Percentiles rank a stretch among this genome's conserved stretches.
These are phyloP conservation scores for Nycticryphes semicollaris DNA, from an alignment of 2,113 vertebrate species.

Conservation along the genomic window DNA sequence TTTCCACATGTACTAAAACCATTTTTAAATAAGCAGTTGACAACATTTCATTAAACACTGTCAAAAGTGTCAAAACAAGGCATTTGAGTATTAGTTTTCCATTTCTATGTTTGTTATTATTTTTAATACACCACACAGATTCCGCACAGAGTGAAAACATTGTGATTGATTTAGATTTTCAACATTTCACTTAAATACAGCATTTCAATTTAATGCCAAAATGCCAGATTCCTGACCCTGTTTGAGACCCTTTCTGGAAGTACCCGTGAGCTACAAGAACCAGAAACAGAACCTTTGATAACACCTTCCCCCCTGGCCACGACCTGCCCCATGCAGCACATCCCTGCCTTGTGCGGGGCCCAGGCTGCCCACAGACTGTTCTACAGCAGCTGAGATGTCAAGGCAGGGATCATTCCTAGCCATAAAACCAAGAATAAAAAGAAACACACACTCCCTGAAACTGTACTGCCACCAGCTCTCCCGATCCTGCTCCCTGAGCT, in stretches of 20 bases:
- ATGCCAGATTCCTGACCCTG: neutral
- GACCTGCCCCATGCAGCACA: neutral
- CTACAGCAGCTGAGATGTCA: neutral
- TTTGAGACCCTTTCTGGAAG: neutral
- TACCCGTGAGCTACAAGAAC: rapidly evolving
- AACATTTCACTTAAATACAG: neutral
- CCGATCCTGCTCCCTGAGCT: neutral
- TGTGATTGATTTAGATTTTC: neutral
- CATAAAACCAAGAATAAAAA: neutral
- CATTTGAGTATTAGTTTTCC: neutral
- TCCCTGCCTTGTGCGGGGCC: neutral
- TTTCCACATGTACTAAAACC: neutral
- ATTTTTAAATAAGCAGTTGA: neutral
- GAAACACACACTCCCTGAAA: too few relatives aligned
- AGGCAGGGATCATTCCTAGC: neutral
- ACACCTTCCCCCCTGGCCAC: neutral
- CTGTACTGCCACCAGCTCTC: rapidly evolving
- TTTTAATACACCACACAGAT: neutral
- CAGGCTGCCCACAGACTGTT: neutral
- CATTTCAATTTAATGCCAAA: neutral
- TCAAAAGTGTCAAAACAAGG: neutral
- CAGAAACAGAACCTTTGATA: neutral
- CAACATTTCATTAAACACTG: neutral
- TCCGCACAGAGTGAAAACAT: neutral
- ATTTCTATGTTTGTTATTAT: neutral